Base-by-base conservation (phyloP, 2,888 invertebrate genomes). In the Tenthredo notha region DNA sequence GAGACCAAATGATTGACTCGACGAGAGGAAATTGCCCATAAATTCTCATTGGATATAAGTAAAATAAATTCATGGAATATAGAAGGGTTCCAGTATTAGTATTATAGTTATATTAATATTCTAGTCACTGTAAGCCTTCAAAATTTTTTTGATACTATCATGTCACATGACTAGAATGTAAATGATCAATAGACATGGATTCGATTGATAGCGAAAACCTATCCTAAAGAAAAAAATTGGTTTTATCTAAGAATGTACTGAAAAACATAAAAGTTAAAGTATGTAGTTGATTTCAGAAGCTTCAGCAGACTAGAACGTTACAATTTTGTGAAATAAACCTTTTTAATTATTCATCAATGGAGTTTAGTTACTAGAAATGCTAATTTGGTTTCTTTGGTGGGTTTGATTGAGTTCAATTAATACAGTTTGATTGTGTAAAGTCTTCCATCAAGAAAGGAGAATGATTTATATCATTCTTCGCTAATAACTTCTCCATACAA, bases 341-440 rank as follows among this genome's bases (percentile, higher is more conserved):
- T 80, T 21, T 25, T 37, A 21, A 80, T 33, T 61, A 37, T 40
- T 40, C 18, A 29, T 37, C 37, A 25, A 58, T 40, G 61, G 61
- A 33, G 12, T 40, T 80, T 61, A 18, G 12, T 54, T n/a, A 61
- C 40, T 80, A 80, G 10, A 54, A 80, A 61, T 80, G 21, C 33
- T 40, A 80, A 61, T 80, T 80, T 80, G 40, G 40, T 61, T 61
- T 80, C 80, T 80, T 80, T 80, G 80, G 80, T 80, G 80, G 80
- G 61, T 61, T 80, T 61, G 37, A 61, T 58, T 80, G 12, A 61
- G 21, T 80, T 61, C 37, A 58, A 61, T 80, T n/a, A 80, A 50
- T 80, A 21, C 37, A 37, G n/a, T 7, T 43, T 37, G 12, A 12
- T 61, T 40, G 15, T 12, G 37, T 18, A 5, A 21, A 61, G 18